Evolutionary conservation across 2,113 vertebrate species (phyloP).

Genomic region (Neofelis nebulosa): DNA sequence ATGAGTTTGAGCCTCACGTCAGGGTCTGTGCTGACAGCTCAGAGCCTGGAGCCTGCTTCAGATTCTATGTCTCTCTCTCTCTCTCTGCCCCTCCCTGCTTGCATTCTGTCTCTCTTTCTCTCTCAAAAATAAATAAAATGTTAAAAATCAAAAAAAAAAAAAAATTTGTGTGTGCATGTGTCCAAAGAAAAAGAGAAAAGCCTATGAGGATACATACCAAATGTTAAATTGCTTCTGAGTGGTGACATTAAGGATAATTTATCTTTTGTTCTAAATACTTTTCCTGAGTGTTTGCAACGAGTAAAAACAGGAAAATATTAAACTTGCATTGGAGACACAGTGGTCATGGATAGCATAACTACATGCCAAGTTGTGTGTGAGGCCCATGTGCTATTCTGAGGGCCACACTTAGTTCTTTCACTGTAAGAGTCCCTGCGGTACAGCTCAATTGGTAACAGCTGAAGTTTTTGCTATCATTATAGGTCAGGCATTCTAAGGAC

Average conservation of each 20-base stretch:
- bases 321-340: background rate
- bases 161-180: background rate
- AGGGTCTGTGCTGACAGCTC: too few relatives aligned
- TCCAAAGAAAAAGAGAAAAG: background rate
- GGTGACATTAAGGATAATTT: conserved; percentile 30
- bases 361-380: background rate
- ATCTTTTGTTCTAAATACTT: conserved; percentile 16
- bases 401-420: background rate
- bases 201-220: background rate
- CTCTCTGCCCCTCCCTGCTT: too few relatives aligned
- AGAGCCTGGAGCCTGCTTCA: too few relatives aligned
- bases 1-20: too few relatives aligned
- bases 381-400: background rate
- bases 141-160: too few relatives aligned
- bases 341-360: background rate
- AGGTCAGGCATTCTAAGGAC: background rate
- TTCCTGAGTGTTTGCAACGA: background rate
- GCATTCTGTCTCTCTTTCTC: too few relatives aligned
- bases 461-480: background rate
- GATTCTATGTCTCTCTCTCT: too few relatives aligned
- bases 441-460: background rate
- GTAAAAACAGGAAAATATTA: background rate
- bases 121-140: too few relatives aligned
- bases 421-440: background rate
- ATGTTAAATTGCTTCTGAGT: background rate